These are phyloP conservation scores for Sminthurinus signatus DNA, from an alignment of 1,140 invertebrate species.

Conservation along the genomic window DNA sequence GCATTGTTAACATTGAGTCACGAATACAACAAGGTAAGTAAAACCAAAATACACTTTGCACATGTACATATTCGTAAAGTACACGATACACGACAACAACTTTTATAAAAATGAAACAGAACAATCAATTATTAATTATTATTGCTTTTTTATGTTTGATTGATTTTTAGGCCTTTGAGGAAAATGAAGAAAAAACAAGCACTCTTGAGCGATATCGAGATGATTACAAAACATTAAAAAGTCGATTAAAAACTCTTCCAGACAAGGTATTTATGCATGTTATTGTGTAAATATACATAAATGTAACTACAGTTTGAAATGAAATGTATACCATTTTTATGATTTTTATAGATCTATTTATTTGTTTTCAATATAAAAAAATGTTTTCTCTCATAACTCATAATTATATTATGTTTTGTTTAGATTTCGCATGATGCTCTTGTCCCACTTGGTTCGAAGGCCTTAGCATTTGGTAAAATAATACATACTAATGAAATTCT, in stretches of 20 bases:
- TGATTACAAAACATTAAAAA: slow-evolving; percentile 46
- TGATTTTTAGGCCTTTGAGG: background rate
- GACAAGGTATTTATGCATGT: slow-evolving; percentile 37
- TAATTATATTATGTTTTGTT: background rate
- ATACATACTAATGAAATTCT: slow-evolving; percentile 66
- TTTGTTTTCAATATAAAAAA: background rate
- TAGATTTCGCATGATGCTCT: slow-evolving; percentile 47
- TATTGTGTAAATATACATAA: background rate
- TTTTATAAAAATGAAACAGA: background rate
- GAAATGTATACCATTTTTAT: background rate
- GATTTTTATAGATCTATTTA: background rate
- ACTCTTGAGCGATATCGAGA: slow-evolving; percentile 35
- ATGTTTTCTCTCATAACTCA: background rate
- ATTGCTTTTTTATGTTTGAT: background rate
- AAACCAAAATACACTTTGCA: background rate
- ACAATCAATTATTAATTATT: background rate
- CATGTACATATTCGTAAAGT: background rate
- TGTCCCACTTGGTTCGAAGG: slow-evolving; percentile 59
- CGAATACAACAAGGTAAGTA: slow-evolving; percentile 26
- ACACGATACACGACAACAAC: background rate
- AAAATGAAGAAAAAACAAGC: background rate
- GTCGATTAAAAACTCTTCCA: slow-evolving; percentile 45
- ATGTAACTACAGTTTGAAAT: background rate
- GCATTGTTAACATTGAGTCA: slow-evolving; percentile 13
- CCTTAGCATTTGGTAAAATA: slow-evolving; percentile 61